Base-by-base conservation (phyloP, 2,797 vertebrate species). In the Acomys russatus region DNA sequence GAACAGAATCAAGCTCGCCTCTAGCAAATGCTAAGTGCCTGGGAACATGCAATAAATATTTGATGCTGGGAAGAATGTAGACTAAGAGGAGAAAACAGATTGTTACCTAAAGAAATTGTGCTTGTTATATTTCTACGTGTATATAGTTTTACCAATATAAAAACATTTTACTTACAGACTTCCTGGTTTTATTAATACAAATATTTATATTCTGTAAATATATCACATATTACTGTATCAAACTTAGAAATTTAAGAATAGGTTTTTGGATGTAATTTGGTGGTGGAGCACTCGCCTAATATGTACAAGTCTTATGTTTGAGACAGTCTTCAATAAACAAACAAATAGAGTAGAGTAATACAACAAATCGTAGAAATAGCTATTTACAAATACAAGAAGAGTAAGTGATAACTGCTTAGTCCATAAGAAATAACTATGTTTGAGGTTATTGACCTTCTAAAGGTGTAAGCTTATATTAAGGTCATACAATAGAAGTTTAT, bases 41-140 rank as follows among this genome's bases (percentile, higher is more conserved):
- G 76, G 68, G 28, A 97, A 97, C 64, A 89, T 14, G 6, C 49
- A 92, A 84, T 97, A 89, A 97, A 92, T 95, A 97, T 95, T 95
- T 92, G 83, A 96, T 95, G 70, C 84, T 9, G 61, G 30, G 3
- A 89, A 92, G 54, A 91, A 85, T 38, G 70, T 85, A 95, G 84
- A 95, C 74, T 64, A 95, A 91, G 63, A 87, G 68, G 22, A 77
- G 49, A 95, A 82, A 54, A 0, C 17, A 86, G 35, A 71, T 33
- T 86, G 15, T 88, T 63, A 92, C 22, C 33, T 35, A 94, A 84
- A 95, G 23, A 91, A 74, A 88, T 90, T 30, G 33, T 78, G 80
- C 2, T 56, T 33, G 17, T 23, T 87, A 59, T 78, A 8, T 91
- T 89, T 35, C 82, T 87, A 68, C 84, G 83, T 94, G 12, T 84